These are phyloP conservation scores for Erebia epiphron DNA, from an alignment of 2,888 invertebrate genomes.

Conservation along the genomic window DNA sequence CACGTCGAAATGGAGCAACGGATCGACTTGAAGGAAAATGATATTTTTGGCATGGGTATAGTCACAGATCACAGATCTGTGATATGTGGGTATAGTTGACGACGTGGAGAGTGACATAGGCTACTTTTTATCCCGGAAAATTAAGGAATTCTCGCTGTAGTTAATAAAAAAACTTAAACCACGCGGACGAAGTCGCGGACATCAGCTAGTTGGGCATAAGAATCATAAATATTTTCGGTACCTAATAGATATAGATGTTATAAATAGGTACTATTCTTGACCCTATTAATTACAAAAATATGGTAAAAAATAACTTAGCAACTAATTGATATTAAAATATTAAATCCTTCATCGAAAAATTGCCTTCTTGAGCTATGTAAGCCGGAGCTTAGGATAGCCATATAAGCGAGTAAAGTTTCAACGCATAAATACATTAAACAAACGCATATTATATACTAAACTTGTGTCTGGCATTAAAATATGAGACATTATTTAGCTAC, in stretches of 20 bases:
- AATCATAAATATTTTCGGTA: slow-evolving; percentile 35
- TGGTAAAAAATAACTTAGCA: background rate
- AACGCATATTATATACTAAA: slow-evolving; percentile 15
- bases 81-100: no score
- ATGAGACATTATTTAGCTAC: slow-evolving; percentile 17
- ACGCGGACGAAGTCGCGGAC: no score
- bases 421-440: slow-evolving; percentile 14
- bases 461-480: slow-evolving; percentile 9
- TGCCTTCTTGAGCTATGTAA: slow-evolving; percentile 40
- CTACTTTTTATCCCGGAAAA: no score
- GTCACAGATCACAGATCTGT: no score
- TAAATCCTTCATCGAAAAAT: slow-evolving; percentile 34
- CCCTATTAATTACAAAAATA: background rate
- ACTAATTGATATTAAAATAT: slow-evolving; percentile 6
- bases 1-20: no score
- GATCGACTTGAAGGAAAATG: no score
- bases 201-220: slow-evolving; percentile 59
- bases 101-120: no score
- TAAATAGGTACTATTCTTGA: background rate
- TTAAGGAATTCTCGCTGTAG: no score
- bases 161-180: no score
- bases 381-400: slow-evolving; percentile 16
- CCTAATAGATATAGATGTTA: slow-evolving; percentile 20
- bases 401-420: slow-evolving; percentile 3
- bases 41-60: no score